A percentile compares a stretch with the other conserved stretches of the same genome.
Evolutionary conservation across 2,797 vertebrate species (phyloP).

Genomic region (Hemitrygon akajei): DNA sequence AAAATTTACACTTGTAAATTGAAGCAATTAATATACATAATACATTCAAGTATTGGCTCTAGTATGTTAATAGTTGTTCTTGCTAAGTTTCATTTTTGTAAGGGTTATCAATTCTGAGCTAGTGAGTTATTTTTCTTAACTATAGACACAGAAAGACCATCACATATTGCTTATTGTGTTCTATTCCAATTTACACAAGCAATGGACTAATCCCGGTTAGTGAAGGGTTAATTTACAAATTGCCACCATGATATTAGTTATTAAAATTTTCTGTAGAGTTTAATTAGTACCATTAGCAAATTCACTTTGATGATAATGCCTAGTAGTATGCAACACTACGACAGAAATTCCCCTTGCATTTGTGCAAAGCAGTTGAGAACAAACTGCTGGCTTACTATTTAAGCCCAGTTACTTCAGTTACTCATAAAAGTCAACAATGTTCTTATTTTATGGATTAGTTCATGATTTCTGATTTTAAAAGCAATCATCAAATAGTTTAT

Average conservation of each 20-base stretch:
- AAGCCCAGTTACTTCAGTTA: background rate
- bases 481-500: background rate
- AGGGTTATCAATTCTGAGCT: background rate
- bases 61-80: constrained; percentile 7
- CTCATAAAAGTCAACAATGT: background rate
- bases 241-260: background rate
- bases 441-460: background rate
- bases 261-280: background rate
- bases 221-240: background rate
- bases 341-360: background rate
- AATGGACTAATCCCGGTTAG: too few species aligned
- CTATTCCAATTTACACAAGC: background rate
- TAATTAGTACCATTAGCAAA: background rate
- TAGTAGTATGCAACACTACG: background rate
- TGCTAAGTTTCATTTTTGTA: background rate
- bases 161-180: background rate
- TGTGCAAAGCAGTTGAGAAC: background rate
- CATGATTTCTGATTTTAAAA: background rate
- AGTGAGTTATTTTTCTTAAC: background rate
- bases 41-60: background rate
- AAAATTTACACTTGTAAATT: constrained; percentile 11
- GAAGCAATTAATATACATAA: constrained; percentile 10
- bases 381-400: background rate
- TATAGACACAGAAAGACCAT: background rate
- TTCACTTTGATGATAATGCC: background rate